Percentiles rank a stretch among this genome's conserved stretches.
Conservation (phyloP, 1,140 invertebrate species). For the Drosophila serrata region DNA sequence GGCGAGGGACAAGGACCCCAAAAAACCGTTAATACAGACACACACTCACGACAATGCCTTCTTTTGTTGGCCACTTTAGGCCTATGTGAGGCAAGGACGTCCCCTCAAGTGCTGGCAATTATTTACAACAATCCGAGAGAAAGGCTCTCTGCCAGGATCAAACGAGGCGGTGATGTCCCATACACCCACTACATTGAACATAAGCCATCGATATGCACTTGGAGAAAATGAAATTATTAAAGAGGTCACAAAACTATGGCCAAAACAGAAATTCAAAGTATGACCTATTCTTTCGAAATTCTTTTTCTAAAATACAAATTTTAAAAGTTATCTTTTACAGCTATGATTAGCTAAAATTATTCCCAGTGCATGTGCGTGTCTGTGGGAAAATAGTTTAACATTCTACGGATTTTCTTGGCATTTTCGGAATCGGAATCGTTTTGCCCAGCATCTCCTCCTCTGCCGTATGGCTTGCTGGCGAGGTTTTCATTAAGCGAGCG, state of each 20-base stretch:
- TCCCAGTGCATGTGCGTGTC: slow-evolving; percentile 11
- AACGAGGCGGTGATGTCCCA: slow-evolving; percentile 12
- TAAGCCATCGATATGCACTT: slow-evolving; percentile 23
- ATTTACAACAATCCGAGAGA: slow-evolving; percentile 53
- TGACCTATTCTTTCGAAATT: too few relatives aligned
- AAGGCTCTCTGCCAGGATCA: slow-evolving; percentile 38
- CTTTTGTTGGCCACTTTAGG: slow-evolving; percentile 51
- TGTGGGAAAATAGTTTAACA: slow-evolving; percentile 32
- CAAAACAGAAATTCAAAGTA: background rate
- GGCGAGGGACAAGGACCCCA: slow-evolving; percentile 31
- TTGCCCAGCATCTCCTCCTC: slow-evolving; percentile 25
- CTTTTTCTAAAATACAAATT: background rate
- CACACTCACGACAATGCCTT: slow-evolving; percentile 26
- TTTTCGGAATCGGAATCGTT: slow-evolving; percentile 30
- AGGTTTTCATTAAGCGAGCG: slow-evolving; percentile 61
- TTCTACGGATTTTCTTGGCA: slow-evolving; percentile 37
- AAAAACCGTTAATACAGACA: slow-evolving; percentile 48
- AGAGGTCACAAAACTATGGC: background rate
- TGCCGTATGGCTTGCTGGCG: slow-evolving; percentile 36
- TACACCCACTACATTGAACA: slow-evolving; percentile 7
- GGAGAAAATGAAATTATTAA: background rate
- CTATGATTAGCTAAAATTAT: background rate
- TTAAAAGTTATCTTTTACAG: background rate
- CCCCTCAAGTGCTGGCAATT: slow-evolving; percentile 49
- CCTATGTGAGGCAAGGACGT: slow-evolving; percentile 26